A percentile compares a stretch with the other conserved stretches of the same genome.
Conservation (phyloP, 2,113 vertebrate genomes). For the Fulica atra region DNA sequence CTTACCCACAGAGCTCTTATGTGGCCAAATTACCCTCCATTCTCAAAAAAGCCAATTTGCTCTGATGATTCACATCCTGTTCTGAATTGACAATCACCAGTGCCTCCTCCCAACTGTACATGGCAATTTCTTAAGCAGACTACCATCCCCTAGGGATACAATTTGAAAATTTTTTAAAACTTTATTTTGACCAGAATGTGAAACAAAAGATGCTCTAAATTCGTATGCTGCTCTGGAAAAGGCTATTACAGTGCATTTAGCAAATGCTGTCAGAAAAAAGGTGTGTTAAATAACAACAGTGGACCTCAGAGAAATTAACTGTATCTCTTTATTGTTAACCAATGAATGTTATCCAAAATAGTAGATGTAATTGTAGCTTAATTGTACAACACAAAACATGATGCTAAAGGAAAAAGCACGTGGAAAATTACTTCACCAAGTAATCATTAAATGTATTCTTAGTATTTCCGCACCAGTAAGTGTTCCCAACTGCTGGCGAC, state of each 20-base stretch:
- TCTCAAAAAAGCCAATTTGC: neutral
- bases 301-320: constrained; percentile 76
- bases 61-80: constrained; percentile 34
- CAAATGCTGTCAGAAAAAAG: constrained; percentile 22
- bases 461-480: constrained; percentile 73
- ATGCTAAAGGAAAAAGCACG: constrained; percentile 71
- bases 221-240: neutral
- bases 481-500: constrained; percentile 68
- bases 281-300: constrained; percentile 78
- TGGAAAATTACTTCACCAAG: constrained; percentile 68
- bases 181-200: neutral
- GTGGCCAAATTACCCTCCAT: neutral
- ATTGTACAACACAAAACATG: constrained; percentile 83
- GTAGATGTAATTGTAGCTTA: constrained; percentile 79
- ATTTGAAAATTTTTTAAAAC: neutral
- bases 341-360: constrained; percentile 85
- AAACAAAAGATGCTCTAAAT: neutral
- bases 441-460: constrained; percentile 61
- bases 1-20: neutral
- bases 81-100: constrained; percentile 22
- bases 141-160: neutral
- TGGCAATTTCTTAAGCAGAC: neutral
- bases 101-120: neutral
- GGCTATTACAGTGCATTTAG: neutral
- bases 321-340: constrained; percentile 89